Conservation (phyloP, 2,888 invertebrate genomes). For the Drosophila ezoana region DNA sequence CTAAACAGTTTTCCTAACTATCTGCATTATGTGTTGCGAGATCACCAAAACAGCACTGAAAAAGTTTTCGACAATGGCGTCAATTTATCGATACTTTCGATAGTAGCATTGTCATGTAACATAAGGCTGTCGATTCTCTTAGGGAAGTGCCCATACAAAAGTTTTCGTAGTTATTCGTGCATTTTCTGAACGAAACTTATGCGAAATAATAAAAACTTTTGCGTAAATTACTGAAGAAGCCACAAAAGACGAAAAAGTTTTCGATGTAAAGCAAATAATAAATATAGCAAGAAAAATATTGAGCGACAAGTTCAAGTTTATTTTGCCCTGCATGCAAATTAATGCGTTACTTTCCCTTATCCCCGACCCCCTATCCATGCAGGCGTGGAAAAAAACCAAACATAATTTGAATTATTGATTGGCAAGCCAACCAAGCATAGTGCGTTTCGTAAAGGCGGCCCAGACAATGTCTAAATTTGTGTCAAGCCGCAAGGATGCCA, state of each 20-base stretch:
- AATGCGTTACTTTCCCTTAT: constrained; percentile 20
- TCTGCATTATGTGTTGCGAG: too few relatives aligned
- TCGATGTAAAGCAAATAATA: constrained; percentile 35
- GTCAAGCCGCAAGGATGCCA: constrained; percentile 58
- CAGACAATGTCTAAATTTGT: constrained; percentile 65
- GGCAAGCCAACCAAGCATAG: constrained; percentile 55
- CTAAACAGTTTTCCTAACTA: too few relatives aligned
- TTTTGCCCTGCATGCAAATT: constrained; percentile 49
- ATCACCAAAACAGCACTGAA: too few relatives aligned
- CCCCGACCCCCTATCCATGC: neutral
- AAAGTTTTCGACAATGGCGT: too few relatives aligned
- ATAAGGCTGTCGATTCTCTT: too few relatives aligned
- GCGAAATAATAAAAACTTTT: constrained; percentile 8
- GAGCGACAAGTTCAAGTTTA: constrained; percentile 55
- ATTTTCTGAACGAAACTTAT: neutral
- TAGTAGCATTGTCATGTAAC: too few relatives aligned
- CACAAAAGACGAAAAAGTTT: constrained; percentile 8
- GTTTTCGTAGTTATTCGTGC: neutral
- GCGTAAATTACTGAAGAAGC: neutral
- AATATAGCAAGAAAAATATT: constrained; percentile 30
- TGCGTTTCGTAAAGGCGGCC: constrained; percentile 46
- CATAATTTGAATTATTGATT: constrained; percentile 79
- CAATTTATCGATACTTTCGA: too few relatives aligned
- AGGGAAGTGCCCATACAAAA: neutral
- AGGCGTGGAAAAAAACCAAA: constrained; percentile 48